phyloP scores from a whole-genome alignment of 2,113 vertebrate species.

The Proteles cristata region DNA sequence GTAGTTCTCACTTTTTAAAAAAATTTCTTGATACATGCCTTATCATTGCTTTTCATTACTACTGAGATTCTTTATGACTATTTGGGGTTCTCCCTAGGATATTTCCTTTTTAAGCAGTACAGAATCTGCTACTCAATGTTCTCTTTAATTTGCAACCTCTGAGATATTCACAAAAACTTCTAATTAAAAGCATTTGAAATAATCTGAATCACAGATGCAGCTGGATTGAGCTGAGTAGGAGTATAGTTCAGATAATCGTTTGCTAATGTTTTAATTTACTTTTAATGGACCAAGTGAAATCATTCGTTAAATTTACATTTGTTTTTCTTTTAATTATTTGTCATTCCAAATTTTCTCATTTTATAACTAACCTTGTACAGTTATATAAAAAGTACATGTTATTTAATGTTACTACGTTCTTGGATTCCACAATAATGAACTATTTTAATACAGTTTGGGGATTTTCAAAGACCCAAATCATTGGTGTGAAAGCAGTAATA shows the following conservation, averaged over 20 bases:
- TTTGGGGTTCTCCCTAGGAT: neutral
- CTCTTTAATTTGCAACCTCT: constrained; percentile 56
- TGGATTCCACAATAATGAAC: constrained; percentile 30
- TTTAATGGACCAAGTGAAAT: constrained; percentile 46
- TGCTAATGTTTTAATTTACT: constrained; percentile 69
- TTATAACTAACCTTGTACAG: constrained; percentile 56
- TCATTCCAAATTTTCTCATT: constrained; percentile 41
- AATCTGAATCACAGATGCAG: constrained; percentile 57
- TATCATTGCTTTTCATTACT: neutral
- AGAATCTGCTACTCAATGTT: constrained; percentile 2
- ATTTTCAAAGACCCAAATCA: constrained; percentile 27
- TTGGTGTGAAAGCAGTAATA: constrained; percentile 25
- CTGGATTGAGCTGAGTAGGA: constrained; percentile 49
- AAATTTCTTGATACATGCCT: accelerated
- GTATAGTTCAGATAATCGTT: constrained; percentile 9
- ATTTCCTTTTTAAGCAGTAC: constrained; percentile 12
- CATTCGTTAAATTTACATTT: constrained; percentile 54
- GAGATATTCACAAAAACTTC: constrained; percentile 57
- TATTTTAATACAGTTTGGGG: neutral
- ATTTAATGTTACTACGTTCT: constrained; percentile 51
- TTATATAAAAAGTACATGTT: constrained; percentile 17
- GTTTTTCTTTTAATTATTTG: constrained; percentile 66
- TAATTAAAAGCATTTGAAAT: constrained; percentile 67
- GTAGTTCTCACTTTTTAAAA: neutral
- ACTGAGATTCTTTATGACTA: neutral